These are phyloP conservation scores for Presbytis comata DNA, from an alignment of 2,797 vertebrate species.

Conservation along the genomic window DNA sequence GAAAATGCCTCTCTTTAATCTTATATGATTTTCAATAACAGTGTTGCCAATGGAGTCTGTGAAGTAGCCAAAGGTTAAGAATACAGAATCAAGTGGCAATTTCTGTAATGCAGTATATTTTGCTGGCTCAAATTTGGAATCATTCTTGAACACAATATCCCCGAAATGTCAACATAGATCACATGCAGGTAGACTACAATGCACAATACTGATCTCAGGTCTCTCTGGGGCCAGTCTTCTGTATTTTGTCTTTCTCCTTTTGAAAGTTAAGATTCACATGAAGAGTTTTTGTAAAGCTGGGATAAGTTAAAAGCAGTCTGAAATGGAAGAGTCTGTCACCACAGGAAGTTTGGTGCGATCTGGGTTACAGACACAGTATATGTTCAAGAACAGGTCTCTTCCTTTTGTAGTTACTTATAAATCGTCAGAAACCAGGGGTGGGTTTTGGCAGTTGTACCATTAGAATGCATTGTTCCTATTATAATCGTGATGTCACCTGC, in stretches of 20 bases:
- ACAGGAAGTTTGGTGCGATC: constrained; percentile 74
- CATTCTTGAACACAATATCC: constrained; percentile 85
- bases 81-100: constrained; percentile 79
- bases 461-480: constrained; percentile 69
- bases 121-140: constrained; percentile 82
- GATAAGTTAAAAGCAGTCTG: constrained; percentile 82
- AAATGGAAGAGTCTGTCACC: constrained; percentile 82
- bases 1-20: constrained; percentile 72
- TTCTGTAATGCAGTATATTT: constrained; percentile 80
- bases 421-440: constrained; percentile 79
- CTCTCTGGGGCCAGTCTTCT: constrained; percentile 80
- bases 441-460: constrained; percentile 69
- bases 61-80: constrained; percentile 79
- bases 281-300: constrained; percentile 81
- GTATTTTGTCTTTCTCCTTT: constrained; percentile 78
- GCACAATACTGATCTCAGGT: constrained; percentile 84
- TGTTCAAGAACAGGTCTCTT: constrained; percentile 76
- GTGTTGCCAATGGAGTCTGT: constrained; percentile 77
- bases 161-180: constrained; percentile 84
- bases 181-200: constrained; percentile 87
- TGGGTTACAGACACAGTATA: constrained; percentile 73
- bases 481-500: constrained; percentile 72
- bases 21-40: constrained; percentile 75
- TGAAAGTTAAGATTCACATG: constrained; percentile 71
- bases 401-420: constrained; percentile 77